Base-by-base conservation (phyloP, 1,140 invertebrate genomes). In the Cheumatopsyche charites region DNA sequence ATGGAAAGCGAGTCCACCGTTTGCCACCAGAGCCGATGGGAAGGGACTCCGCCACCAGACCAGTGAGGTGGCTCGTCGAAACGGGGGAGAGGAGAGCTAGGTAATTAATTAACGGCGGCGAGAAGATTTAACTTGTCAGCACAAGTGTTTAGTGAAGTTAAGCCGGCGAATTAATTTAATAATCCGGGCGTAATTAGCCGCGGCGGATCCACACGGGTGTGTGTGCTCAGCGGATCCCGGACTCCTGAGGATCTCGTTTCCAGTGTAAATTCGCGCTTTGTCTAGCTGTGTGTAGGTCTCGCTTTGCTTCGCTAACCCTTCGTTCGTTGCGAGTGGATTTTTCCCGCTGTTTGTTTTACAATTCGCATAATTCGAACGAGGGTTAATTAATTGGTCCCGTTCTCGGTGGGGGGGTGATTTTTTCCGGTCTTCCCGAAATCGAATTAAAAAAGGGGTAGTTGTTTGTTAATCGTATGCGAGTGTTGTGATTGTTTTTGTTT, bases 221-320 rank as follows among this genome's bases (percentile, higher is more conserved):
- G 42, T 66, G 73, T 73, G 70, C 75, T 72, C 78, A 83, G 82
- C 80, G 41, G 23, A 66, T 66, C 63, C 78, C 67, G 55, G 45
- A 42, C 65, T 45, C 47, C 43, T 23, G 66, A 47, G 49, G 55
- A 45, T 25, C 42, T 66, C 63, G 21, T 5, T 36, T 9, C 9
- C 3, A 36, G 9, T 36, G 9, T 36, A 36, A 36, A 36, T 9
- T 36, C 29, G 29, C 29, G 29, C 29, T 36, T 3, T 36, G 29
- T 36, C 29, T 36, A 36, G n/a, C n/a, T n/a, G n/a, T n/a, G n/a
- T n/a, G n/a, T n/a, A n/a, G n/a, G n/a, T n/a, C n/a, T n/a, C n/a
- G n/a, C n/a, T n/a, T n/a, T n/a, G n/a, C n/a, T n/a, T n/a, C n/a
- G n/a, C n/a, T n/a, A n/a, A n/a, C n/a, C n/a, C n/a, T n/a, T n/a